Percentiles rank a stretch among this genome's conserved stretches.
Evolutionary conservation across 2,797 vertebrate species (phyloP).

Genomic region (Clarias laeviceps): DNA sequence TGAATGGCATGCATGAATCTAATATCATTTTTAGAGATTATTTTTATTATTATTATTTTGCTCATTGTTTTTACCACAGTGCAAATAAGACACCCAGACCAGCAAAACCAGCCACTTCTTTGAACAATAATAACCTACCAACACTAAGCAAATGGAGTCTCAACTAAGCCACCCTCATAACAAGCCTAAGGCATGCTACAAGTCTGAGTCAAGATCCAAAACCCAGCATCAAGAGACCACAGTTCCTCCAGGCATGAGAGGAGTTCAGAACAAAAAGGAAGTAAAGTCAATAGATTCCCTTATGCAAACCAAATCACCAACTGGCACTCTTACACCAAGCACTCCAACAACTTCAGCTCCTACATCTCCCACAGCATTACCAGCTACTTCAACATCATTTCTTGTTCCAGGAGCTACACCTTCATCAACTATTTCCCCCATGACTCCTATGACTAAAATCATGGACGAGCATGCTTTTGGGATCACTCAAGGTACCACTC

Average conservation of each 20-base stretch:
- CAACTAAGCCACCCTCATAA: neutral
- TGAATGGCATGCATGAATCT: neutral
- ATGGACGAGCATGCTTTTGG: neutral
- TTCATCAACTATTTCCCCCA: neutral
- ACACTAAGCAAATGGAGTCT: neutral
- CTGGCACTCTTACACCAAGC: neutral
- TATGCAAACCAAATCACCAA: conserved; percentile 5
- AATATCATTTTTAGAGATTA: neutral
- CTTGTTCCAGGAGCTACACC: neutral
- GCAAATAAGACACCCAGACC: neutral
- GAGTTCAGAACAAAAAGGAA: neutral
- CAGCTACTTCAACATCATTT: neutral
- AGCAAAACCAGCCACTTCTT: neutral
- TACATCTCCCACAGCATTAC: neutral
- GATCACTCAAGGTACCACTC: neutral
- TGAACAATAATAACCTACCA: conserved; percentile 6
- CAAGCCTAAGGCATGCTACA: neutral
- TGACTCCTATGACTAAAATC: neutral
- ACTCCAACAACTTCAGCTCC: neutral
- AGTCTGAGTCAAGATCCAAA: neutral
- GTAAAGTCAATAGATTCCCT: neutral
- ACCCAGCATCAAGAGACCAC: neutral
- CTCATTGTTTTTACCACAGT: neutral
- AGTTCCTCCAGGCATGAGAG: neutral
- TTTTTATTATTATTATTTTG: neutral